Evolutionary conservation across 2,113 vertebrate species (phyloP), one percentile per base, ranked within the genome.

Genomic region (Ctenodactylus gundi): DNA sequence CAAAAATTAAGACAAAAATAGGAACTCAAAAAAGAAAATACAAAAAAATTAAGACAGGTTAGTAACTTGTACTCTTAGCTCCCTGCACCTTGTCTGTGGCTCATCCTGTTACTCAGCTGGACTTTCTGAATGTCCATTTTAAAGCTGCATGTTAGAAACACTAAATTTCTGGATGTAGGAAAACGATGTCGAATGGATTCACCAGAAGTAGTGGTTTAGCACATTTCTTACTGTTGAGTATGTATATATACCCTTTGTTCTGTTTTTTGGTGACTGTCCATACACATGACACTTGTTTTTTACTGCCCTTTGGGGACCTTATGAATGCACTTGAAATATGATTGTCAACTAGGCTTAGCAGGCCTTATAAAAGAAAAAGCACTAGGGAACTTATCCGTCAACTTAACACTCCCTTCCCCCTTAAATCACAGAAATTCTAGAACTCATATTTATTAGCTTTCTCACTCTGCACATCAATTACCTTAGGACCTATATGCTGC

Each of bases 381-480:
- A 93, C 68, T 88, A 46, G 76, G 78, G 83, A 93, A 95, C 88
- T 94, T 95, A 96, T 92, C 88, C 88, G 95, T 97, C 97, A 96
- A 85, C 88, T 96, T 96, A 97, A 91, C 88, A 87, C 83, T 94
- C 85, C 89, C 84, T 70, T 72, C 53, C 86, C 31, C 88, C 86
- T 96, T 95, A 96, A 96, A 96, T 96, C 93, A 95, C 31, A 96
- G 94, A 95, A 94, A 96, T 95, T 93, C 93, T 92, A 95, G 94
- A 93, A 90, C 53, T 82, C 80, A 88, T 96, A 97, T 96, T 96
- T 97, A 97, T 96, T 96, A 96, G 95, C 91, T 96, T 94, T 85
- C 95, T 96, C 97, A 92, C 91, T 96, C 94, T 96, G 91, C 72
- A 96, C 88, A 96, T 96, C 97, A 97, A 81, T 97, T 97, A 93